These are phyloP conservation scores for Rachycentron canadum DNA, from an alignment of 2,797 vertebrate species.

Conservation along the genomic window DNA sequence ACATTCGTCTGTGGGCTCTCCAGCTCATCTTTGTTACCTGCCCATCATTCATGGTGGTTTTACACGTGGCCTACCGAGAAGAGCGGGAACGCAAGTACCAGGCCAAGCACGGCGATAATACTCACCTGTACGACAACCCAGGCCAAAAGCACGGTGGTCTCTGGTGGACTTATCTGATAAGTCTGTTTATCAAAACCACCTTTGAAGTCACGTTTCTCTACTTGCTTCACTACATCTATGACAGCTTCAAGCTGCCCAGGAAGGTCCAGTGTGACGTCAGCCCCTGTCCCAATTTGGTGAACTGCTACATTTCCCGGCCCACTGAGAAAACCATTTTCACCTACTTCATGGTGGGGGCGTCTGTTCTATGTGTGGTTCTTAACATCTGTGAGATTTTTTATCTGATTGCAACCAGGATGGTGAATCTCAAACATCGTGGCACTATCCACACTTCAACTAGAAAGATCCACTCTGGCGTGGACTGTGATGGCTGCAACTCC, in stretches of 20 bases:
- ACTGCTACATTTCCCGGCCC: conserved; percentile 92
- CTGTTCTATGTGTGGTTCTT: conserved; percentile 89
- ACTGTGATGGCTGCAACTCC: conserved; percentile 33
- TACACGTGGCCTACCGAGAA: conserved; percentile 92
- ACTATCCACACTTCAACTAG: conserved; percentile 25
- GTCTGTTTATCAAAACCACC: conserved; percentile 90
- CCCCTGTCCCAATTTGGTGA: conserved; percentile 91
- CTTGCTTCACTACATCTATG: conserved; percentile 90
- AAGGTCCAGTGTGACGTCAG: conserved; percentile 88
- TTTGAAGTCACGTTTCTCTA: conserved; percentile 91
- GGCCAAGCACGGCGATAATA: conserved; percentile 85
- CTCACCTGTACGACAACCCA: conserved; percentile 87
- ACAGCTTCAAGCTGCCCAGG: conserved; percentile 89
- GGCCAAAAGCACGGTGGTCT: conserved; percentile 93
- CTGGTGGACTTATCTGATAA: conserved; percentile 95
- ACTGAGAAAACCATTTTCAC: conserved; percentile 95
- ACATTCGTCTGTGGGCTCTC: conserved; percentile 93
- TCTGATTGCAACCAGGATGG: conserved; percentile 86
- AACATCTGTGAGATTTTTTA: conserved; percentile 93
- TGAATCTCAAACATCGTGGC: conserved; percentile 61
- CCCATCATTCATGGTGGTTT: conserved; percentile 92
- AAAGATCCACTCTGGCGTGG: conserved; percentile 2
- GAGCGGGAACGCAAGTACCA: conserved; percentile 89
- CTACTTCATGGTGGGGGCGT: conserved; percentile 95
- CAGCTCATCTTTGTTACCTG: conserved; percentile 96